Base-by-base conservation (phyloP, 2,888 invertebrate species). In the Hybos culiciformis region DNA sequence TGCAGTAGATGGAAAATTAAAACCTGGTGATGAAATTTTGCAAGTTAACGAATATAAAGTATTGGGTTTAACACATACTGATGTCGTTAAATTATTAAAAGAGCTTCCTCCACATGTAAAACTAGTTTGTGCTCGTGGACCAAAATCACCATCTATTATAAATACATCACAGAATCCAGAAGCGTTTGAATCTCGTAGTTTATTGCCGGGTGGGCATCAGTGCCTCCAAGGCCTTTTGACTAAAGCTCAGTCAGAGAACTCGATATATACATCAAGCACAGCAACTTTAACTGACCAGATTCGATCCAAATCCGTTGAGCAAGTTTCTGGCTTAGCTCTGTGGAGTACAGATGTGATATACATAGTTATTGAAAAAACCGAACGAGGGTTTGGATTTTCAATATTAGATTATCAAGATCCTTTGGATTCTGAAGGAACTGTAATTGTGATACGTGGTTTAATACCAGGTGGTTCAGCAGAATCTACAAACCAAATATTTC, bases 401-500 rank as follows among this genome's bases (percentile, higher is more conserved):
- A 93, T 98, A 59, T 75, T 98, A 50, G 98, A 92, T 69, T 92
- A 92, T 69, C 92, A 92, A 77, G 97, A 98, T 70, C 97, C 97
- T 32, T 73, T 93, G 59, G 94, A 97, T 70, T 80, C 91, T 44
- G 82, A 83, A 57, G 88, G 92, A 57, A 93, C 93, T 52, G 93
- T 96, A 53, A 96, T 97, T 67, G 94, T 97, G 50, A 91, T 97
- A 54, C 78, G 94, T 56, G 94, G 94, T 61, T 74, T 98, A 52
- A 97, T 98, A 43, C 96, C 97, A 24, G 93, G 94, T 45, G 98
- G 98, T 26, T 86, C 91, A n/a, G 98, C 98, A 14, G 92, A 94
- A 68, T 78, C 82, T 52, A 91, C 92, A 61, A 94, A 94, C 32
- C 78, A 88, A 46, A 79, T 98, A 50, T 87, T 91, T 53, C 97